Base-by-base conservation (phyloP, 2,888 invertebrate species). In the Cartodere bifasciata region DNA sequence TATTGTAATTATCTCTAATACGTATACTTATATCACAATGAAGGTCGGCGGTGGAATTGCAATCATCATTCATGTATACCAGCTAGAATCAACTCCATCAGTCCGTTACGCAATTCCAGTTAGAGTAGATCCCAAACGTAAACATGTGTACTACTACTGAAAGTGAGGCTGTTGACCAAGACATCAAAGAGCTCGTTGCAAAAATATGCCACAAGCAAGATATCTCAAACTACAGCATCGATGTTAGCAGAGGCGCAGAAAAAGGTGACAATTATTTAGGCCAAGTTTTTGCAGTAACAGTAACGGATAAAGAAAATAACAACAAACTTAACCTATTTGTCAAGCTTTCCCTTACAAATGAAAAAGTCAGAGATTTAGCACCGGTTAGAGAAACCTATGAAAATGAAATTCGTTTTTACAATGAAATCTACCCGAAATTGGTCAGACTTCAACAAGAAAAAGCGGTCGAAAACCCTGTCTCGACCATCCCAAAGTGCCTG, bases 281-380 rank as follows among this genome's bases (percentile, higher is more conserved):
- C n/a, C 20, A n/a, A 20, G n/a, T 20, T n/a, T 20, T 20, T n/a
- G n/a, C 6, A 20, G n/a, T 20, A 20, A 20, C 20, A 20, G 20
- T 20, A 6, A n/a, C 6, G n/a, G 20, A 20, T 20, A n/a, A 6
- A 6, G n/a, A 6, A 20, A 20, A 20, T n/a, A n/a, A 20, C n/a
- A 6, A n/a, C n/a, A 20, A 20, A n/a, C n/a, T 20, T n/a, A 20
- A 20, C 20, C n/a, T 20, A 20, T 6, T 20, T n/a, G 20, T 20
- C 6, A 20, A 20, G n/a, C n/a, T 20, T 7, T 6, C 20, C 20
- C n/a, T 20, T n/a, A n/a, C 6, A 6, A n/a, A 20, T 20, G 7
- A 20, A 20, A 20, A 20, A 20, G 6, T 20, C n/a, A 6, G 20
- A 20, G n/a, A 20, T n/a, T 7, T 7, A n/a, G 7, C 6, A 6